These are phyloP conservation scores for Entomyzon cyanotis DNA, from an alignment of 2,113 vertebrate genomes.

Conservation along the genomic window DNA sequence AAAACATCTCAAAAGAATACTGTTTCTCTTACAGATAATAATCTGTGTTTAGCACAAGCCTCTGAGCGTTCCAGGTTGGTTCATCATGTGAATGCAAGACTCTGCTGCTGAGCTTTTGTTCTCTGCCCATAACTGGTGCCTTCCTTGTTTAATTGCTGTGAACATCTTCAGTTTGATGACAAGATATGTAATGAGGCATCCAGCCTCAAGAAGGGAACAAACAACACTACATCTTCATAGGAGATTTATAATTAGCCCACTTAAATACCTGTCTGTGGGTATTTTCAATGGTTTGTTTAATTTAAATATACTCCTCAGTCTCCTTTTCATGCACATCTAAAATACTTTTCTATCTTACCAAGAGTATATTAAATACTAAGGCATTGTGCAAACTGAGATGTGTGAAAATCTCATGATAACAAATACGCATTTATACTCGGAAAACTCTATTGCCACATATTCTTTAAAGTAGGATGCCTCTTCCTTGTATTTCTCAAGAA, in stretches of 20 bases:
- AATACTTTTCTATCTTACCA: neutral
- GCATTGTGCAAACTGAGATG: neutral
- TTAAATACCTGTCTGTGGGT: neutral
- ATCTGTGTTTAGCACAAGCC: neutral
- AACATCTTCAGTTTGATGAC: neutral
- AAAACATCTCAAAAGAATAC: neutral
- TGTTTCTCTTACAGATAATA: neutral
- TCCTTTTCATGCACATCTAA: neutral
- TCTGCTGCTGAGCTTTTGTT: neutral
- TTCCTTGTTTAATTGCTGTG: neutral
- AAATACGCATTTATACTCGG: neutral
- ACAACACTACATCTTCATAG: neutral
- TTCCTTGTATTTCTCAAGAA: neutral
- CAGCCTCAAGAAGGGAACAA: neutral
- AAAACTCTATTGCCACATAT: neutral
- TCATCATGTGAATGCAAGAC: neutral
- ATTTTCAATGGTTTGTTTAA: neutral
- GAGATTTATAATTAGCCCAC: neutral
- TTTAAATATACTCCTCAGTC: neutral
- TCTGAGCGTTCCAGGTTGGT: neutral
- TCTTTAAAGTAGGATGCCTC: neutral
- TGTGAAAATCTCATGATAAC: neutral
- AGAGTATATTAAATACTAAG: neutral
- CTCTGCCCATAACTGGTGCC: neutral
- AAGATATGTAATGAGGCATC: neutral